Evolutionary conservation across 2,113 vertebrate species (phyloP).

Genomic region (Gymnorhina tibicen): DNA sequence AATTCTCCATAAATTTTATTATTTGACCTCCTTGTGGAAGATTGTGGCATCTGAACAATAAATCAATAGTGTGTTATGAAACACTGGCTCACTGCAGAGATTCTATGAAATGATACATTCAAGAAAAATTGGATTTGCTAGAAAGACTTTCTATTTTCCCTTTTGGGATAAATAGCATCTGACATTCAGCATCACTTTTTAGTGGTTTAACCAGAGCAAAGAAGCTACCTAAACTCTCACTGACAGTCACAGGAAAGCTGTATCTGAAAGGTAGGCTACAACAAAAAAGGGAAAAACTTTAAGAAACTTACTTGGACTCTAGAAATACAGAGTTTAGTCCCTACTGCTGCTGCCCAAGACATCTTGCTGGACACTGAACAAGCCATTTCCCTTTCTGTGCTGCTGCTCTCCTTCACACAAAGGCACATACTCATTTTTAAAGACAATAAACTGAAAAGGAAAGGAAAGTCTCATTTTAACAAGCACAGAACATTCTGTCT

Average conservation of each 20-base stretch:
- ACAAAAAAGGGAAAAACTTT: background rate
- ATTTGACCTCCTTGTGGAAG: constrained; percentile 17
- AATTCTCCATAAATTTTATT: constrained; percentile 19
- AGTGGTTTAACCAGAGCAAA: background rate
- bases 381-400: background rate
- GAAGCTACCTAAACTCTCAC: background rate
- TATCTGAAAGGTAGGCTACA: background rate
- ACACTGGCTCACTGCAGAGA: background rate
- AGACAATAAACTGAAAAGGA: background rate
- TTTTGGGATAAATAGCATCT: background rate
- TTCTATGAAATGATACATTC: background rate
- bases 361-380: background rate
- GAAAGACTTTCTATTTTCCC: background rate
- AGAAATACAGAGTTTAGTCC: background rate
- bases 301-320: background rate
- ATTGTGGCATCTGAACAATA: constrained; percentile 43
- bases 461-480: background rate
- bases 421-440: background rate
- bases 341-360: background rate
- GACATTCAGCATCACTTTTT: background rate
- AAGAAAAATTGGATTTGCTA: constrained; percentile 10
- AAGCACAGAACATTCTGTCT: background rate
- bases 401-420: background rate
- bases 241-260: background rate
- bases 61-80: constrained; percentile 41